Evolutionary conservation across 1,140 invertebrate genomes (phyloP).

Genomic region (Thaumatotibia leucotreta): DNA sequence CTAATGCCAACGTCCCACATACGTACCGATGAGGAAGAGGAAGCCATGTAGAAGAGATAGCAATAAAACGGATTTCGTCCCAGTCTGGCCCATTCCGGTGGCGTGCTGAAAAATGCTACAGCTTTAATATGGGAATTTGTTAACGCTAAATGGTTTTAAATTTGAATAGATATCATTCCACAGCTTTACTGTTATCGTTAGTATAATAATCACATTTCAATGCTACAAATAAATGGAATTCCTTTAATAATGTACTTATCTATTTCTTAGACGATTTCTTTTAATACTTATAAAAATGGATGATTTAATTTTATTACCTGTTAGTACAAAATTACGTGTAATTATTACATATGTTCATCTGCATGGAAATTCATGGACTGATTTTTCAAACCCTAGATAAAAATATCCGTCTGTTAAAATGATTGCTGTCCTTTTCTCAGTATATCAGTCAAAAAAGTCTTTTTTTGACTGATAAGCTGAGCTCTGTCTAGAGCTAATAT

Average conservation of each 20-base stretch:
- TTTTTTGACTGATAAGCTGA: too few relatives aligned
- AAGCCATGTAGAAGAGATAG: constrained; percentile 44
- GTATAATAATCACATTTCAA: background rate
- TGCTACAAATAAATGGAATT: background rate
- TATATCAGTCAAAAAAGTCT: too few relatives aligned
- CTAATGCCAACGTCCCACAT: constrained; percentile 3
- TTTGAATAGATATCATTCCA: background rate
- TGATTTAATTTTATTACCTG: too few relatives aligned
- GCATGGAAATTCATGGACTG: too few relatives aligned
- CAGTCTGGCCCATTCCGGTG: constrained; percentile 41
- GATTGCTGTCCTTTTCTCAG: too few relatives aligned
- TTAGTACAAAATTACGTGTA: too few relatives aligned
- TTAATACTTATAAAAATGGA: too few relatives aligned
- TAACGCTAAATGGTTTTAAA: constrained; percentile 1
- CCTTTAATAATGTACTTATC: background rate
- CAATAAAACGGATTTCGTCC: constrained; percentile 45
- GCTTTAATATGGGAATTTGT: constrained; percentile 6
- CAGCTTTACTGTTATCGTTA: background rate
- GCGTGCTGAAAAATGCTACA: constrained; percentile 5
- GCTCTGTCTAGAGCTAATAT: too few relatives aligned
- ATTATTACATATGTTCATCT: too few relatives aligned
- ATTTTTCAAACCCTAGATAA: too few relatives aligned
- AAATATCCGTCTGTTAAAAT: too few relatives aligned
- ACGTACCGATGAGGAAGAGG: constrained; percentile 28
- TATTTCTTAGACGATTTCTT: too few relatives aligned